Evolutionary conservation across 35 echinoderm and acorn worm species (phyloP), one percentile per base, ranked within the genome.

Genomic region (Strongylocentrotus purpuratus): DNA sequence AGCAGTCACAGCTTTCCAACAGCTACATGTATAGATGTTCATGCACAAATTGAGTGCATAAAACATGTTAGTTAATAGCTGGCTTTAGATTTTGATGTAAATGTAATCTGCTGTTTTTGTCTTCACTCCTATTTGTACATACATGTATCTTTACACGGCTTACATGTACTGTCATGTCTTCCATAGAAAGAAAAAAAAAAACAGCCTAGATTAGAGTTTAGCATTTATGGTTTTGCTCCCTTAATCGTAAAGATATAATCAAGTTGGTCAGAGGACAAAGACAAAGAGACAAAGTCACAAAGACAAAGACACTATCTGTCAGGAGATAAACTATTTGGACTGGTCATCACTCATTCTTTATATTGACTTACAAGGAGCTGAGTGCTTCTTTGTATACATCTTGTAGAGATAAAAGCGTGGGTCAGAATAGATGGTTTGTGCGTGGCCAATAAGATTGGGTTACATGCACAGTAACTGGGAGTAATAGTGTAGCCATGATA

Each of bases 361-460:
- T 59, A 78, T 78, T 78, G 65, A 78, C 65, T 78, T 78, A n/a
- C 28, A 78, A 78, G 65, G 28, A n/a, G 65, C 65, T 78, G 65
- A 78, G 65, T 78, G 65, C 65, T 78, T 78, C 65, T 78, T 78
- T 78, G 65, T 78, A 78, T 78, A 78, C 65, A 78, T 78, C 65
- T 78, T 28, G 20, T 78, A 5, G 28, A 22, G 65, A 78, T 78
- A 78, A 78, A 78, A 78, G 65, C 65, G 15, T 78, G 25, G 65
- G 65, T 78, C 65, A 78, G 65, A n/a, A 78, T 78, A 78, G 65
- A 78, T 78, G 65, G 65, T 78, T n/a, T 28, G 25, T 78, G 20
- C 50, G 15, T 55, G 50, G 50, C 50, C 10, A 12, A 15, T 41
- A 41, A 4, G 22, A 78, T 78, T 78, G 18, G 4, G 65, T 78